phyloP scores from a whole-genome alignment of 1,140 invertebrate genomes.

The Penaeus japonicus region DNA sequence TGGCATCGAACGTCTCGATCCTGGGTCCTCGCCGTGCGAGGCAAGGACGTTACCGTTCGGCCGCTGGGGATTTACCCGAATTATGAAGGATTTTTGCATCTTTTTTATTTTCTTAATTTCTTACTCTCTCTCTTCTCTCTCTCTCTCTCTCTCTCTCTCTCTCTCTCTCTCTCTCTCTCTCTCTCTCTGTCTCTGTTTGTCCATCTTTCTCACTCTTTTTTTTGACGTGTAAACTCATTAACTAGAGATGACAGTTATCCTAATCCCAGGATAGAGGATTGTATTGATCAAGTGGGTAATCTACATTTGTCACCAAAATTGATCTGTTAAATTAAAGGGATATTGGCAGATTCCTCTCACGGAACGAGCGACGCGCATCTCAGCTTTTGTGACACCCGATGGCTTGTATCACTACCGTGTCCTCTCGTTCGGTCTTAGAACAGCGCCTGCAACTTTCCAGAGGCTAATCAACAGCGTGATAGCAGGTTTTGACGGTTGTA shows the following conservation, averaged over 20 bases:
- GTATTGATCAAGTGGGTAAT: background rate
- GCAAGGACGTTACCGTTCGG: too few relatives aligned
- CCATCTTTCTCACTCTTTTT: too few relatives aligned
- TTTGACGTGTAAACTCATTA: background rate
- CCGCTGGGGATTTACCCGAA: too few relatives aligned
- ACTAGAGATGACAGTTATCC: background rate
- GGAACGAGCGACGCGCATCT: background rate
- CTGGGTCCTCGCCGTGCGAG: too few relatives aligned
- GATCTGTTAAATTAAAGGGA: background rate
- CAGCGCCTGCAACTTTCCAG: background rate
- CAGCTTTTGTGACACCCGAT: conserved; percentile 17
- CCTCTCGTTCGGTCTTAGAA: background rate
- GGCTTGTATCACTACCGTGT: too few relatives aligned
- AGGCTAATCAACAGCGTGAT: background rate
- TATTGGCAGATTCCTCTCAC: background rate
- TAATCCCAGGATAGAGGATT: background rate
- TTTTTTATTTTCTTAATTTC: too few relatives aligned
- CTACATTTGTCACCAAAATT: background rate
- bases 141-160: too few relatives aligned
- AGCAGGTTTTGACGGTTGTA: background rate
- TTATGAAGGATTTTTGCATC: too few relatives aligned
- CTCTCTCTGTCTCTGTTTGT: too few relatives aligned
- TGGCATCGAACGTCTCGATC: too few relatives aligned
- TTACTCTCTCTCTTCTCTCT: too few relatives aligned
- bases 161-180: too few relatives aligned